Conservation (phyloP, 2,797 vertebrate species). For the Naso thynnoides region DNA sequence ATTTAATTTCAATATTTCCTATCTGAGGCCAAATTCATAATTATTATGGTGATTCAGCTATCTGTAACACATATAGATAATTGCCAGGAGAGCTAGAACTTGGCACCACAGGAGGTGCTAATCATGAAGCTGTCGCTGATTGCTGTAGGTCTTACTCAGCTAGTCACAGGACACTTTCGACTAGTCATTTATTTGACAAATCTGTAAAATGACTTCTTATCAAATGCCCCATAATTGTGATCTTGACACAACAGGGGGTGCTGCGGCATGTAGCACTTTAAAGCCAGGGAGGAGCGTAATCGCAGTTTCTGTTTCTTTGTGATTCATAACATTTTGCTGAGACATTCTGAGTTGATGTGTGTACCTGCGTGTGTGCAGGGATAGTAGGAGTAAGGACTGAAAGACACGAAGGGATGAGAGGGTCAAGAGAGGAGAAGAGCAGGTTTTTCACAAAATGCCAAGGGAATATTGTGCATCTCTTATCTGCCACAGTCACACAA, state of each 20-base stretch:
- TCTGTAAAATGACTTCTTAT: conserved; percentile 50
- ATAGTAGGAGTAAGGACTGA: background rate
- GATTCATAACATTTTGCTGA: conserved; percentile 14
- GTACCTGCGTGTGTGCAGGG: conserved; percentile 3
- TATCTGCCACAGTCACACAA: conserved; percentile 60
- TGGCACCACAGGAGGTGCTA: conserved; percentile 48
- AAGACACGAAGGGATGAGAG: conserved; percentile 26
- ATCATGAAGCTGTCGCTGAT: conserved; percentile 44
- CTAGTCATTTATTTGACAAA: conserved; percentile 56
- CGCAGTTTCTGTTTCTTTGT: conserved; percentile 23
- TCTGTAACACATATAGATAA: conserved; percentile 56
- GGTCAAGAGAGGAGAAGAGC: conserved; percentile 39
- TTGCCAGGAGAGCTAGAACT: conserved; percentile 39
- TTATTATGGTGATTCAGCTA: conserved; percentile 37
- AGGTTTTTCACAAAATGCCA: conserved; percentile 45
- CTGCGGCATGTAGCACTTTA: conserved; percentile 7
- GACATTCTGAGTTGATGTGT: conserved; percentile 18
- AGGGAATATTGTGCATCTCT: conserved; percentile 45
- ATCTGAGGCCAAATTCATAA: conserved; percentile 30
- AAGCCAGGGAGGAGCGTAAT: conserved; percentile 18
- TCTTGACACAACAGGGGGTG: conserved; percentile 40
- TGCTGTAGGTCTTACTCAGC: conserved; percentile 52
- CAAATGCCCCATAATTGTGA: conserved; percentile 55
- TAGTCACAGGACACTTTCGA: conserved; percentile 31
- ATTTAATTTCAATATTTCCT: conserved; percentile 52